phyloP scores from a whole-genome alignment of 2,113 vertebrate genomes.

The Myxocyprinus asiaticus region DNA sequence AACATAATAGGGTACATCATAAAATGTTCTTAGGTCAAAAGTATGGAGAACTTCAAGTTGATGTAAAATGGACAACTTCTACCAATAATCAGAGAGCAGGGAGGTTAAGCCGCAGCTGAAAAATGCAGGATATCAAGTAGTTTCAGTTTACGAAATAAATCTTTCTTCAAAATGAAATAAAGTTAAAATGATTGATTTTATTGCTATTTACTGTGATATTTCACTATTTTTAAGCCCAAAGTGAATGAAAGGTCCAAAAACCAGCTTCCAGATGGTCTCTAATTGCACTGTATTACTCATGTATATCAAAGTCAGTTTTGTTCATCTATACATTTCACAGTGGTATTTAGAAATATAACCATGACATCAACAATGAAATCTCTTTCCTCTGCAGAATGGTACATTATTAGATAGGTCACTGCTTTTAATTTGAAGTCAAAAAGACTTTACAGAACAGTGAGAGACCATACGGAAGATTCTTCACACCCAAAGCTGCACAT shows the following conservation, averaged over 20 bases:
- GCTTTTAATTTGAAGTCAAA: neutral
- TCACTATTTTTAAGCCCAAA: too few relatives aligned
- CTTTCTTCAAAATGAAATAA: too few relatives aligned
- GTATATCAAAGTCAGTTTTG: too few relatives aligned
- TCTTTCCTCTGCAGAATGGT: too few relatives aligned
- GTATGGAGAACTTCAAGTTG: neutral
- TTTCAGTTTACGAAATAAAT: neutral
- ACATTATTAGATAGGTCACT: neutral
- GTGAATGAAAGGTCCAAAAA: neutral
- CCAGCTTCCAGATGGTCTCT: neutral
- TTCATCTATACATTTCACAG: too few relatives aligned
- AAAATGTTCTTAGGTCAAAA: neutral
- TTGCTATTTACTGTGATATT: too few relatives aligned
- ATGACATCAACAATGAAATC: too few relatives aligned
- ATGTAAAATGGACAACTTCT: constrained; percentile 38
- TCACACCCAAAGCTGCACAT: neutral
- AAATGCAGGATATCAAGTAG: neutral
- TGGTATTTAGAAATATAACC: neutral
- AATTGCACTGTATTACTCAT: neutral
- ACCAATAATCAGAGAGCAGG: constrained; percentile 4
- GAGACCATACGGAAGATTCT: neutral
- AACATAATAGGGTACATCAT: neutral
- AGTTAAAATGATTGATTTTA: too few relatives aligned
- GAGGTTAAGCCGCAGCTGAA: constrained; percentile 28
- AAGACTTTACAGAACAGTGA: neutral